Evolutionary conservation across 1,140 invertebrate genomes (phyloP).

Genomic region (Euura saliciscinereae): DNA sequence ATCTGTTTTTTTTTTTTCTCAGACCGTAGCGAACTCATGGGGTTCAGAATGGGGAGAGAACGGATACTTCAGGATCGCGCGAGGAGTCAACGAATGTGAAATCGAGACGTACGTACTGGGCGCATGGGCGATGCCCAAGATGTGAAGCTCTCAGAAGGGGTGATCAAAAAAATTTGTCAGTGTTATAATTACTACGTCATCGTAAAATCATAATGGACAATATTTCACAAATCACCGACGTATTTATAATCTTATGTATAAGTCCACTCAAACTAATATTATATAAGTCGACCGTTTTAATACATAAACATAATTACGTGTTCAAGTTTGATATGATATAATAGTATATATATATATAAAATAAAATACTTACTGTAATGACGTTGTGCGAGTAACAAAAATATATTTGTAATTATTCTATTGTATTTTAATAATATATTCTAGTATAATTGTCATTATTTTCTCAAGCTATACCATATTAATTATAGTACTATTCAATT

Average conservation of each 20-base stretch:
- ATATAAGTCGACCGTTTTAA: background rate
- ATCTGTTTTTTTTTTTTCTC: slow-evolving; percentile 40
- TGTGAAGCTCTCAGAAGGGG: background rate
- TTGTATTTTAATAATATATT: background rate
- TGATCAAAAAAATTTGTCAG: too few relatives aligned
- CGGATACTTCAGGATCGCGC: slow-evolving; percentile 82
- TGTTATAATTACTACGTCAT: background rate
- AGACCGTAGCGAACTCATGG: slow-evolving; percentile 93
- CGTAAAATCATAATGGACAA: background rate
- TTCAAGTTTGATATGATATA: background rate
- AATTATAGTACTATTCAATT: too few relatives aligned
- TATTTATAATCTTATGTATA: background rate
- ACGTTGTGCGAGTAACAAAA: background rate
- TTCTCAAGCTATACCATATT: too few relatives aligned
- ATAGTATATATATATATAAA: background rate
- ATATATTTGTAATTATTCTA: background rate
- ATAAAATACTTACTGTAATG: background rate
- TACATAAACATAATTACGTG: background rate
- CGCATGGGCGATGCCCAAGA: slow-evolving; percentile 68
- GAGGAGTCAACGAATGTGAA: slow-evolving; percentile 82
- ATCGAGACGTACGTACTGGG: slow-evolving; percentile 86
- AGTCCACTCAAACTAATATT: background rate
- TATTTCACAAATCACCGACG: background rate
- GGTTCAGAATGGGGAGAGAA: slow-evolving; percentile 87
- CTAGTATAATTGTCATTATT: background rate